Percentiles rank a stretch among this genome's conserved stretches.
These are phyloP conservation scores for Allobates femoralis DNA, from an alignment of 2,797 vertebrate genomes.

Conservation along the genomic window DNA sequence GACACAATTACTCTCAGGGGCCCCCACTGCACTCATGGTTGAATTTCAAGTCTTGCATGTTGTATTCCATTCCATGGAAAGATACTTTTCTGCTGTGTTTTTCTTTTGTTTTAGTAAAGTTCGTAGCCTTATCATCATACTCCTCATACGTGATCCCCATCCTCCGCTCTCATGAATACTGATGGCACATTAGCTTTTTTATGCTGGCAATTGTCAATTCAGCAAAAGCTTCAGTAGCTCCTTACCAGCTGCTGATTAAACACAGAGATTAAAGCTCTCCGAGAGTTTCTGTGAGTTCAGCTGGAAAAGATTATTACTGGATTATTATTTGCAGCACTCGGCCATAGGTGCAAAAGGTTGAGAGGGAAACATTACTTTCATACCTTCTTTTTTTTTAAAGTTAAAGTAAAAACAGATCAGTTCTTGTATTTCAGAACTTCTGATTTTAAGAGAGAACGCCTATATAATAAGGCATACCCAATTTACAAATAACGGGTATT, in stretches of 20 bases:
- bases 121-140: background rate
- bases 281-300: constrained; percentile 22
- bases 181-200: constrained; percentile 1
- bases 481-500: no score
- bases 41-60: background rate
- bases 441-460: background rate
- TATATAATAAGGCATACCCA: background rate
- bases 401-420: background rate
- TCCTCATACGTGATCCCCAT: background rate
- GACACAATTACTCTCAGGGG: no score
- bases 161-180: background rate
- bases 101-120: background rate
- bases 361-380: background rate
- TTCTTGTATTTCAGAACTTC: background rate
- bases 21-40: background rate
- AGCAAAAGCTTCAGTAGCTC: constrained; percentile 29
- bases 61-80: background rate
- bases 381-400: background rate
- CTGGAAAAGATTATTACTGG: constrained; percentile 25
- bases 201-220: constrained; percentile 18
- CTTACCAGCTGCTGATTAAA: constrained; percentile 27
- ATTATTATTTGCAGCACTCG: constrained; percentile 6
- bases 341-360: constrained; percentile 7
- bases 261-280: background rate
- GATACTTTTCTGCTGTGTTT: background rate